Evolutionary conservation across 2,888 invertebrate genomes (phyloP).

Genomic region (Drosophila trichaetosa): DNA sequence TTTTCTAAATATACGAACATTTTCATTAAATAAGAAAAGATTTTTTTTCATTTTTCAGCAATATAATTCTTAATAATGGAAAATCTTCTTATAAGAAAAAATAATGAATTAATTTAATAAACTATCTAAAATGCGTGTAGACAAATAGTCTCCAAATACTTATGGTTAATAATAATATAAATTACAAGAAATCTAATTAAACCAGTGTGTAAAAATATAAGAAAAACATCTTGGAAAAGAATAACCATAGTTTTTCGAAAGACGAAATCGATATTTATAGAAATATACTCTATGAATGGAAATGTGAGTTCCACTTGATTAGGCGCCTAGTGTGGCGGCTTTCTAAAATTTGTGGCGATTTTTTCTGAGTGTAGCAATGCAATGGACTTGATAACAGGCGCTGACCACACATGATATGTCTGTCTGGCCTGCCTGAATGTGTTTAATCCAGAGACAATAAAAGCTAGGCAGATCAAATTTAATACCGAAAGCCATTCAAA

Average conservation of each 20-base stretch:
- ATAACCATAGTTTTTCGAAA: not conserved
- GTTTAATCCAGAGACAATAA: not conserved
- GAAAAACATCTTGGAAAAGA: not conserved
- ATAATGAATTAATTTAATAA: too few relatives aligned
- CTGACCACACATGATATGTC: not conserved
- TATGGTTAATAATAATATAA: not conserved
- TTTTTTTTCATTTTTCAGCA: not conserved
- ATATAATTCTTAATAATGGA: not conserved
- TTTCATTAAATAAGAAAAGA: not conserved
- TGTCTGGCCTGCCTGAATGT: not conserved
- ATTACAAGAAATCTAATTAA: not conserved
- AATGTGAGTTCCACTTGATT: not conserved
- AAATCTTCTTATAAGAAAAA: not conserved
- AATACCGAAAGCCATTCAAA: not conserved
- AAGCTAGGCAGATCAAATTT: slow-evolving; percentile 2
- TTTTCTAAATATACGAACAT: not conserved
- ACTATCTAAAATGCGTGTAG: not conserved
- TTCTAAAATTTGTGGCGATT: not conserved
- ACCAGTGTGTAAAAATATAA: not conserved
- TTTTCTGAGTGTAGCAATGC: not conserved
- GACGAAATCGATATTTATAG: not conserved
- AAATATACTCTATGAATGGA: not conserved
- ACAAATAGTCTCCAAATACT: not conserved
- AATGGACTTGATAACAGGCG: not conserved
- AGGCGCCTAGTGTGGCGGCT: not conserved